phyloP scores from a whole-genome alignment of 2,113 vertebrate genomes.

The Paracyprichromis sp. region DNA sequence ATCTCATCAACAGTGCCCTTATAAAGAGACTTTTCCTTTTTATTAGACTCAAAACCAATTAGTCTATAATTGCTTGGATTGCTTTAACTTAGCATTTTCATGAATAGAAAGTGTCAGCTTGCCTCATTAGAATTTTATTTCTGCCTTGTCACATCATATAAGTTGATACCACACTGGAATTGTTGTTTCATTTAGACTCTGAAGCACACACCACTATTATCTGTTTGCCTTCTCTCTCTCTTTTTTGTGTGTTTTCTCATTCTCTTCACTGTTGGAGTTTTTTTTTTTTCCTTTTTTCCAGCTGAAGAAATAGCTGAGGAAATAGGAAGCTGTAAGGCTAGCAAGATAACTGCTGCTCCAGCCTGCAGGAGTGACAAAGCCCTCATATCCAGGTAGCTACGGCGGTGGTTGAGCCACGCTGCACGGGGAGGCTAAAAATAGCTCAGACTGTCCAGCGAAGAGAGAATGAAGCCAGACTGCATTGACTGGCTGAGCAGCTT shows the following conservation, averaged over 20 bases:
- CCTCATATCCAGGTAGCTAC: constrained; percentile 57
- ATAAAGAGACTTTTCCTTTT: background rate
- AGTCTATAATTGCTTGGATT: background rate
- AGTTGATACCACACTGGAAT: background rate
- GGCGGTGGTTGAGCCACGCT: constrained; percentile 30
- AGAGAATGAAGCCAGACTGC: constrained; percentile 59
- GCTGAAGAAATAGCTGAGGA: background rate
- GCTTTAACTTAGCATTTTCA: background rate
- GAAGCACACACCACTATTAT: background rate
- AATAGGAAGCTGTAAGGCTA: constrained; percentile 30
- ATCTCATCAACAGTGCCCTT: background rate
- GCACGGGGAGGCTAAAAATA: constrained; percentile 64
- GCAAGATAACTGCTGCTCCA: constrained; percentile 43
- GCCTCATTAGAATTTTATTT: background rate
- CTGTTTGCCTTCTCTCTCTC: background rate
- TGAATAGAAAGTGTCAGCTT: background rate
- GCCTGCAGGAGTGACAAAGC: constrained; percentile 60
- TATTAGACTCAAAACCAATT: background rate
- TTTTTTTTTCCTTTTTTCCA: background rate
- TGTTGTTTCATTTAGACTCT: background rate
- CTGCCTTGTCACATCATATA: background rate
- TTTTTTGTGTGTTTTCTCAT: background rate
- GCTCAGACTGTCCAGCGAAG: constrained; percentile 38
- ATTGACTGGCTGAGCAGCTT: constrained; percentile 61
- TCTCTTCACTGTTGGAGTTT: background rate